Percentiles rank a stretch among this genome's conserved stretches.
These are phyloP conservation scores for Leptosomus discolor DNA, from an alignment of 2,113 vertebrate species.

Conservation along the genomic window DNA sequence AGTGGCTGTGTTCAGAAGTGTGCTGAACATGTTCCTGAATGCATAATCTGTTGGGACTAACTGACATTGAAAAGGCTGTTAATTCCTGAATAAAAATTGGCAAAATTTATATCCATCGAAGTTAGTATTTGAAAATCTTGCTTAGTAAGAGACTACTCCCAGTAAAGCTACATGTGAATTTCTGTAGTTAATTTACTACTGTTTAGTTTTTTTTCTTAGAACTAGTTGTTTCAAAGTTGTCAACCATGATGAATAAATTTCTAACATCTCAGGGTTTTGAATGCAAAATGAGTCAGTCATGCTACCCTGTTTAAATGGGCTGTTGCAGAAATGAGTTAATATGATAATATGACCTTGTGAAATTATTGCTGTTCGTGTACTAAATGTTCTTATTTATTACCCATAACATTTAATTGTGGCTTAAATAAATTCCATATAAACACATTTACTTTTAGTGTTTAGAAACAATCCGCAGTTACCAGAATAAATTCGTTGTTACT, in stretches of 20 bases:
- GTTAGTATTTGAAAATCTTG: neutral
- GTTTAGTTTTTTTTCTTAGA: neutral
- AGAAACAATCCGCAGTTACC: neutral
- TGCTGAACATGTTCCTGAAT: neutral
- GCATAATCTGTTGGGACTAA: neutral
- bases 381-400: constrained; percentile 5
- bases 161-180: neutral
- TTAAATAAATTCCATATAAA: constrained; percentile 1
- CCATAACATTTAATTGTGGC: neutral
- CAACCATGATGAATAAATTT: neutral
- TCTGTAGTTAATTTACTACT: neutral
- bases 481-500: neutral
- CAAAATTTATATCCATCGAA: neutral
- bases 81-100: neutral
- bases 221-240: neutral
- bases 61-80: neutral
- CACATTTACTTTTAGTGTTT: neutral
- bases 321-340: neutral
- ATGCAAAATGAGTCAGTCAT: neutral
- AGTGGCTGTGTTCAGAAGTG: neutral
- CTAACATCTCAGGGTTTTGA: neutral
- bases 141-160: neutral
- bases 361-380: neutral
- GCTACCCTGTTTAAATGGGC: neutral
- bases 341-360: neutral